Evolutionary conservation across 2,113 vertebrate species (phyloP), one percentile per base, ranked within the genome.

Genomic region (Danio rerio): DNA sequence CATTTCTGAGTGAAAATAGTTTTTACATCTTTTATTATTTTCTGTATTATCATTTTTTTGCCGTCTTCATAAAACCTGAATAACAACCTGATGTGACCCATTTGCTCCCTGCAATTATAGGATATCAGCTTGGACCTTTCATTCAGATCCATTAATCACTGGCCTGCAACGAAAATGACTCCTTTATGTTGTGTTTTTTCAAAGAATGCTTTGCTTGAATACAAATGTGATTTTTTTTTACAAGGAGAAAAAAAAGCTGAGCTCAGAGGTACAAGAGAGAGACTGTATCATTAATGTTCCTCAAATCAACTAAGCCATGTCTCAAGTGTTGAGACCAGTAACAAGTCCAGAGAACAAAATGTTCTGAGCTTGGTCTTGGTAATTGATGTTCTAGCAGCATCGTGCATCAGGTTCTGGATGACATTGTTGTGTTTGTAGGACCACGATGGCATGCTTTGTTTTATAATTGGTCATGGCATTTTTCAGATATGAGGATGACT

Each of bases 161-260:
- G 53, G 12, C n/a, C 43, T 76, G 56, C 56, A 76, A 16, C 2
- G 0, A 75, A 72, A 52, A 69, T 69, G 0, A 73, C 52, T 42
- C 18, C 58, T 77, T 75, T n/a, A 75, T 75, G 6, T 45, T 21
- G 43, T 77, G 13, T 52, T 63, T 18, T 7, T 20, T 11, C 42
- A 59, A 45, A 20, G 10, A 63, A 49, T 63, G 18, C 58, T 63
- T 31, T 20, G 9, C 45, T 50, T 77, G 45, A 77, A 77, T 61
- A 31, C 58, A 77, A 62, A 77, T 63, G 45, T 31, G 59, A 18
- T 77, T 31, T 50, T 77, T 77, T 31, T 50, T 77, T 58, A 77
- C 56, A 77, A 63, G 45, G 3, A 77, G 20, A 18, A 7, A 47
- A 21, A 75, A 45, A 77, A 21, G 6, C 45, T n/a, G 45, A 77